phyloP scores from a whole-genome alignment of 2,888 invertebrate genomes.

The Caenorhabditis parvicauda region DNA sequence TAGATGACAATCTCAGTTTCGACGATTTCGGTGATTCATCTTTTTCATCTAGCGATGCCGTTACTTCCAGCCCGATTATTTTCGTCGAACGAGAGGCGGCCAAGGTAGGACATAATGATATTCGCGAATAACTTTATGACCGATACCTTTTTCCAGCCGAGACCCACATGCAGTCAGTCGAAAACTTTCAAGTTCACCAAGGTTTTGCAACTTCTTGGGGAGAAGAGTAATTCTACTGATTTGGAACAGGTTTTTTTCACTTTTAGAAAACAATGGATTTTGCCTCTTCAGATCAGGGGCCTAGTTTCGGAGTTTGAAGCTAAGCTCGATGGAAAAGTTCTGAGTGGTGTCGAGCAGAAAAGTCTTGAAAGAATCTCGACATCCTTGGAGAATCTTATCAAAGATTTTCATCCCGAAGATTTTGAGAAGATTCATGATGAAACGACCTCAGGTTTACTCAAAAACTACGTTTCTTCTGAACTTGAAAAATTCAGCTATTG shows the following conservation, averaged over 20 bases:
- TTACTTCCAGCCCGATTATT: slow-evolving; percentile 23
- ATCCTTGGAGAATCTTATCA: slow-evolving; percentile 23
- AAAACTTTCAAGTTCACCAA: slow-evolving; percentile 27
- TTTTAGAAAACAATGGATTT: neutral
- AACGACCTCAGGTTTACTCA: too few species aligned
- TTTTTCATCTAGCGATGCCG: slow-evolving; percentile 16
- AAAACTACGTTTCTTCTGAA: too few species aligned
- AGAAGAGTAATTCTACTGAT: slow-evolving; percentile 29
- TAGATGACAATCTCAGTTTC: slow-evolving; percentile 12
- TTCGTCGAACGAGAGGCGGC: slow-evolving; percentile 20
- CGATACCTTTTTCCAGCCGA: too few species aligned
- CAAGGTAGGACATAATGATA: too few species aligned
- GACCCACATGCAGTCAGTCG: slow-evolving; percentile 7
- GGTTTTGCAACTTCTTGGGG: slow-evolving; percentile 32
- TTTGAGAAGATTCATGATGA: slow-evolving; percentile 12
- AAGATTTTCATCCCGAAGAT: slow-evolving; percentile 20
- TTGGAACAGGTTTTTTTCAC: slow-evolving; percentile 20
- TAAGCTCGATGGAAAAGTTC: slow-evolving; percentile 12
- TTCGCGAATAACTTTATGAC: too few species aligned
- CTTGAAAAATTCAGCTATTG: too few species aligned
- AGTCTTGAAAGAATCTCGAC: too few species aligned
- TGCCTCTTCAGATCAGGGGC: slow-evolving; percentile 10
- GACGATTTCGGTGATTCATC: too few species aligned
- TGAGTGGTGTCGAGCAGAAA: too few species aligned
- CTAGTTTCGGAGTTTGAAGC: slow-evolving; percentile 16